phyloP scores from a whole-genome alignment of 1,140 invertebrate genomes.

The Stenopsyche tienmushanensis region DNA sequence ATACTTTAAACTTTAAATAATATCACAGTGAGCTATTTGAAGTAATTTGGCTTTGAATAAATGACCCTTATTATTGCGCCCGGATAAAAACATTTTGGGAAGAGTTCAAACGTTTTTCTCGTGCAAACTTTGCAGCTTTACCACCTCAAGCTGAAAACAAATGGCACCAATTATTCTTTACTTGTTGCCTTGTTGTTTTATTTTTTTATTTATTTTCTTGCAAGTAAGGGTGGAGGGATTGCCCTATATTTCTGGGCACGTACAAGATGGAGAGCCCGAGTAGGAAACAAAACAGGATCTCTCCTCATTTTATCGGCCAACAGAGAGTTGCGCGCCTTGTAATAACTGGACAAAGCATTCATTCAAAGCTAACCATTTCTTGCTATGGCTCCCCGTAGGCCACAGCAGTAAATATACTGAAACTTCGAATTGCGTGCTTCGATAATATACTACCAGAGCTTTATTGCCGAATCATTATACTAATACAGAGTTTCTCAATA shows the following conservation, averaged over 20 bases:
- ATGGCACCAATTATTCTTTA: constrained; percentile 11
- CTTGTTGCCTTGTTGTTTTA: constrained; percentile 14
- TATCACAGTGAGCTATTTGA: too few relatives aligned
- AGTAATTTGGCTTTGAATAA: too few relatives aligned
- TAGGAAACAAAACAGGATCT: neutral
- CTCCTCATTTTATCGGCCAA: constrained; percentile 30
- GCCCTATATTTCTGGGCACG: constrained; percentile 1
- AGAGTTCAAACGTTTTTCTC: too few relatives aligned
- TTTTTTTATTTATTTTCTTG: neutral
- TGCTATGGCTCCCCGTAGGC: constrained; percentile 32
- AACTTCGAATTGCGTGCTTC: constrained; percentile 38
- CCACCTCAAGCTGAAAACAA: neutral
- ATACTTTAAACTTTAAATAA: too few relatives aligned
- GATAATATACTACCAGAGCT: constrained; percentile 33
- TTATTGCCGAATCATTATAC: constrained; percentile 35
- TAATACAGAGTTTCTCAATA: constrained; percentile 12
- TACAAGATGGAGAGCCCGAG: neutral
- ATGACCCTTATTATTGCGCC: too few relatives aligned
- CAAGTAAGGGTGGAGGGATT: neutral
- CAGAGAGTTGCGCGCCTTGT: constrained; percentile 30
- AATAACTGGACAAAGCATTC: constrained; percentile 40
- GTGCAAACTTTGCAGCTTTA: too few relatives aligned
- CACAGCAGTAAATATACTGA: constrained; percentile 25
- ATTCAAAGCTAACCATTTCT: constrained; percentile 37
- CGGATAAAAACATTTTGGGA: too few relatives aligned